Evolutionary conservation across 2,888 invertebrate species (phyloP), one percentile per base, ranked within the genome.

Genomic region (Xestia ashworthii): DNA sequence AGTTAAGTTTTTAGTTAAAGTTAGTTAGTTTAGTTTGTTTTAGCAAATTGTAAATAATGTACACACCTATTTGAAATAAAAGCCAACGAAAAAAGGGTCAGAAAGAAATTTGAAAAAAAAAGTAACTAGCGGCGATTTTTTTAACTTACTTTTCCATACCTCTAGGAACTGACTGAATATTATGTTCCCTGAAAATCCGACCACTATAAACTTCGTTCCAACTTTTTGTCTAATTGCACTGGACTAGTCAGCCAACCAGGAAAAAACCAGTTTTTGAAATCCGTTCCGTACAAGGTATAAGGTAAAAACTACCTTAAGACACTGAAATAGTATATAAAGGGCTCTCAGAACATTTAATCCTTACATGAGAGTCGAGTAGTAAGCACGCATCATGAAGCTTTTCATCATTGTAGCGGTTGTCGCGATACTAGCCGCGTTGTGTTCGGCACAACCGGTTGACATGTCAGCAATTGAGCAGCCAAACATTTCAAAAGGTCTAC

Each of bases 401-500:
- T 22, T 82, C 32, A 62, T 76, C 6, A 58, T 58, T 0, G 6
- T 58, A 25, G 55, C 66, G 44, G 0, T 62, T 5, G 32, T 66
- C 8, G n/a, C 38, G 32, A 14, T 72, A 5, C 46, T 80, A 6
- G 19, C 38, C 44, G 44, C 44, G 9, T 0, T 68, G 16, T 80
- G 81, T 68, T 46, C 67, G 14, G 71, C 64, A 16, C 64, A 68
- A 14, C 62, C 80, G 9, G 55, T 74, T n/a, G 41, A 62, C 19
- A 50, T 6, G 6, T 46, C 46, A n/a, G 64, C 38, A 1, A 6
- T 14, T 0, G 38, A 69, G 0, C 32, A 60, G 14, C 22, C 60
- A 1, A 48, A 38, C 0, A 32, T 38, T 55, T 16, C 25, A 5
- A 25, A 58, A 58, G 16, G 16, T 25, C 25, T 25, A 25, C 58